phyloP scores from a whole-genome alignment of 2,888 invertebrate species.

The Agrotis ipsilon region DNA sequence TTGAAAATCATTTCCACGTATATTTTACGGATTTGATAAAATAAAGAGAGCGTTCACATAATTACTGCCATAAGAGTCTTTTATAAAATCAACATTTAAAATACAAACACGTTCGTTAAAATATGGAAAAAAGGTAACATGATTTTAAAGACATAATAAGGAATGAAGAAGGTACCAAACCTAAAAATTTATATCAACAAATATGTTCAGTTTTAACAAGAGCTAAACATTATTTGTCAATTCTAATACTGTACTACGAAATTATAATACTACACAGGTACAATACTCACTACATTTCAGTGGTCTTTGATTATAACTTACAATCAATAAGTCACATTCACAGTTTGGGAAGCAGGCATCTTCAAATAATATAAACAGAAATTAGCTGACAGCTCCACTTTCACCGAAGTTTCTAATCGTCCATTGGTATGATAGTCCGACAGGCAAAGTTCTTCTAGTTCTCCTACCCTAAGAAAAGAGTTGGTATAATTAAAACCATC shows the following conservation, averaged over 20 bases:
- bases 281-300: constrained; percentile 12
- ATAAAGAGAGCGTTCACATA: constrained; percentile 14
- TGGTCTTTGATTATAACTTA: not conserved
- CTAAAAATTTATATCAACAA: constrained; percentile 2
- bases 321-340: constrained; percentile 33
- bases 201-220: constrained; percentile 18
- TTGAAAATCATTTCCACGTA: constrained; percentile 43
- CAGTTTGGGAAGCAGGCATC: constrained; percentile 10
- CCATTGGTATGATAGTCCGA: not conserved
- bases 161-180: not conserved
- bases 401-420: too few relatives aligned
- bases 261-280: constrained; percentile 17
- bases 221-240: constrained; percentile 6
- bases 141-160: constrained; percentile 15
- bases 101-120: constrained; percentile 6
- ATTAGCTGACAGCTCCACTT: not conserved
- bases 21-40: constrained; percentile 12
- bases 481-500: constrained; percentile 2
- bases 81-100: not conserved
- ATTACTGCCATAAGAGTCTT: constrained; percentile 21
- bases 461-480: not conserved
- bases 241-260: constrained; percentile 33
- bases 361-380: not conserved
- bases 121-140: not conserved
- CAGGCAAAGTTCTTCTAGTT: not conserved